Evolutionary conservation across 2,888 invertebrate genomes (phyloP), one percentile per base, ranked within the genome.

Genomic region (Noctuana brunneofusca): DNA sequence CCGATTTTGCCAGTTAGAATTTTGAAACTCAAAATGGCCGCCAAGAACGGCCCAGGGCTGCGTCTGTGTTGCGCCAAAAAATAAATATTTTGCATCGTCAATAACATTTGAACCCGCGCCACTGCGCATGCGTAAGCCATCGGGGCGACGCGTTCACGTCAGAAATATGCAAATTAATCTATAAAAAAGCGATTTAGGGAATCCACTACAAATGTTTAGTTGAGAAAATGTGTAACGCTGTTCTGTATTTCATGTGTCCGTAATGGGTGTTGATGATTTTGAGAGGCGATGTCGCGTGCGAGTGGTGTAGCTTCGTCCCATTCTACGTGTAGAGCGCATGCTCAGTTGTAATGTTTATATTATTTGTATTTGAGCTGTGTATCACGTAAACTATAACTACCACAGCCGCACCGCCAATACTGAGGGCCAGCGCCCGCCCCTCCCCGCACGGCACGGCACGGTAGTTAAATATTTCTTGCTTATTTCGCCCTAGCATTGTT

Each of bases 381-480:
- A 92, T 92, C 92, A 88, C 85, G 92, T 92, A 92, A 92, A 92
- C 92, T 92, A 92, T 90, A 92, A 92, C 91, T 92, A 92, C 92
- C 91, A 90, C 92, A 91, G 89, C 81, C 88, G 84, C 84, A 89
- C 87, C 91, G 84, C 92, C 90, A 90, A 90, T 89, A 89, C 91
- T 89, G 89, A 85, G 89, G 89, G 87, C 85, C 86, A 82, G 80
- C 74, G 80, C 81, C 83, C 87, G 85, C 89, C 90, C 89, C 77
- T 86, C 87, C 89, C 87, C 87, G 76, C 87, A 68, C 75, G 35
- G 49, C n/a, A 56, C 80, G 87, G 32, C 48, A 62, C 80, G 87
- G 89, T 91, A 90, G 92, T 92, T 92, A 92, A 92, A 92, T 92
- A 92, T 92, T 92, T 91, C 92, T 92, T 92, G 92, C 92, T 92